Percentiles rank a stretch among this genome's conserved stretches.
Conservation (phyloP, 2,888 invertebrate species). For the Scaptomyza parva region DNA sequence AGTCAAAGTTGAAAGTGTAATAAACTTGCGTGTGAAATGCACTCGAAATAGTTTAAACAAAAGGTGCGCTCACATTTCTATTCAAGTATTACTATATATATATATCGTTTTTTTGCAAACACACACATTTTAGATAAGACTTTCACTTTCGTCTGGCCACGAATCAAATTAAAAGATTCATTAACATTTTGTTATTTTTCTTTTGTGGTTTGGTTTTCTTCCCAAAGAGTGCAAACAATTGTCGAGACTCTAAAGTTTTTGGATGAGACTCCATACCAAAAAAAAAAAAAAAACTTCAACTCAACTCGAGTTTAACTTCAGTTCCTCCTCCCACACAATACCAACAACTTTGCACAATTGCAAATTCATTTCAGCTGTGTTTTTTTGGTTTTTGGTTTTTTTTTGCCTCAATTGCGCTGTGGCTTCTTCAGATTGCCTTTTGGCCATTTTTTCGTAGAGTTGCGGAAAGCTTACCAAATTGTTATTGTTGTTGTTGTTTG, state of each 20-base stretch:
- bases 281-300: slow-evolving; percentile 22
- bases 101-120: slow-evolving; percentile 43
- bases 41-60: slow-evolving; percentile 53
- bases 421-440: slow-evolving; percentile 59
- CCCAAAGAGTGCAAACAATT: slow-evolving; percentile 45
- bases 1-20: slow-evolving; percentile 73
- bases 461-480: slow-evolving; percentile 61
- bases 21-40: slow-evolving; percentile 73
- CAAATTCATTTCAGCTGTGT: slow-evolving; percentile 43
- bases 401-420: slow-evolving; percentile 24
- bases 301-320: slow-evolving; percentile 10
- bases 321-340: slow-evolving; percentile 49
- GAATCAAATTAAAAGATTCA: slow-evolving; percentile 58
- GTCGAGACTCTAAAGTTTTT: slow-evolving; percentile 25
- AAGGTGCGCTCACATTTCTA: slow-evolving; percentile 56
- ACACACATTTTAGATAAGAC: slow-evolving; percentile 32
- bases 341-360: slow-evolving; percentile 52
- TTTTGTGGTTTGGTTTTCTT: slow-evolving; percentile 15
- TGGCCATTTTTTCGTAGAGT: slow-evolving; percentile 44
- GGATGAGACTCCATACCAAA: slow-evolving; percentile 12
- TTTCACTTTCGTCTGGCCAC: slow-evolving; percentile 61
- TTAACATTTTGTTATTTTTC: slow-evolving; percentile 54
- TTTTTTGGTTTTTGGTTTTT: slow-evolving; percentile 1
- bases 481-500: slow-evolving; percentile 52
- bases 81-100: slow-evolving; percentile 14